Percentiles rank a stretch among this genome's conserved stretches.
Conservation (phyloP, 2,797 vertebrate species). For the Natrix natrix region DNA sequence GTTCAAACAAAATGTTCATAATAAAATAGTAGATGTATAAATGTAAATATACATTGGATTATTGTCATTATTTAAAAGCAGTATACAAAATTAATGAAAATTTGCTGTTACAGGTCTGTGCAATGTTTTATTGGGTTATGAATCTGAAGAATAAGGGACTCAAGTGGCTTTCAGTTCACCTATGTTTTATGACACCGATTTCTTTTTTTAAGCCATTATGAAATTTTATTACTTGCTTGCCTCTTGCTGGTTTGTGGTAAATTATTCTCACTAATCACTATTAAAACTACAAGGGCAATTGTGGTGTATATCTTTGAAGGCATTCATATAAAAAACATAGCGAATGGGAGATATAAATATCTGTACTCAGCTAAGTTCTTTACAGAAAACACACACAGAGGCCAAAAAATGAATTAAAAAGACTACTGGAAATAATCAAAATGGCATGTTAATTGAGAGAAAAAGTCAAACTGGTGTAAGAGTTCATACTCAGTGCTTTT, state of each 20-base stretch:
- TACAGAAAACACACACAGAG: constrained; percentile 42
- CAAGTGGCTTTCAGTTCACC: constrained; percentile 56
- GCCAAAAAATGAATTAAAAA: background rate
- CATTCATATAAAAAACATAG: constrained; percentile 17
- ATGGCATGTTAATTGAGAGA: constrained; percentile 15
- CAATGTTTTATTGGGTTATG: constrained; percentile 63
- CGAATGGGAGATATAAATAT: constrained; percentile 29
- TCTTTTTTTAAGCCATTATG: constrained; percentile 53
- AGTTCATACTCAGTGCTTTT: background rate
- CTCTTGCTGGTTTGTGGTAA: constrained; percentile 40
- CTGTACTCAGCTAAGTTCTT: constrained; percentile 16
- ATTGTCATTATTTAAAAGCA: constrained; percentile 51
- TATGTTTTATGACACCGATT: constrained; percentile 72
- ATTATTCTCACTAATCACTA: constrained; percentile 60
- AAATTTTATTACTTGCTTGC: constrained; percentile 68
- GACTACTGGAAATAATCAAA: constrained; percentile 33
- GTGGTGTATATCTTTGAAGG: constrained; percentile 15
- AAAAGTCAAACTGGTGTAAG: constrained; percentile 30
- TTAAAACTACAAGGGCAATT: constrained; percentile 43
- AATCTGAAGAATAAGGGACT: constrained; percentile 56
- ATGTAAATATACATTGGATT: background rate
- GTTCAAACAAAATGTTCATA: background rate
- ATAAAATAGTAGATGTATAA: background rate
- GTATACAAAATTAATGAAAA: constrained; percentile 39
- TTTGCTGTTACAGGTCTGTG: constrained; percentile 52